Base-by-base conservation (phyloP, 2,888 invertebrate genomes). In the Bellardia bayeri region DNA sequence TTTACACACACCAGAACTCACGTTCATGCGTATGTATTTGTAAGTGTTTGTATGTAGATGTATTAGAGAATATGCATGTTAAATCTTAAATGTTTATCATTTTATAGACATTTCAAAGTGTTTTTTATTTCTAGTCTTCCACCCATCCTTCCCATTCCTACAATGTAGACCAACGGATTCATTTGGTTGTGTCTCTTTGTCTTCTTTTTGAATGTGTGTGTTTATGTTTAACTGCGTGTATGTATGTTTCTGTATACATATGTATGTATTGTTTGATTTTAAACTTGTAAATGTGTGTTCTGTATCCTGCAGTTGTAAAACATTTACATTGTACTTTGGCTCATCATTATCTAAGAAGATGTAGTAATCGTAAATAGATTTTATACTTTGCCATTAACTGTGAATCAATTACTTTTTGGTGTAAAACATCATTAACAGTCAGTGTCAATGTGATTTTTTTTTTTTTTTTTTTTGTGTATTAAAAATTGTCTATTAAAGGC, bases 311-410 rank as follows among this genome's bases (percentile, higher is more conserved):
- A 42, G 66, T 66, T 82, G 56, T 79, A 75, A 74, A 82, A 68
- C 81, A 75, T 78, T 81, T 61, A 81, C 49, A 76, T 58, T 72
- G 80, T 61, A 45, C 49, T 83, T 66, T 66, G 30, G 16, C 75
- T 68, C 68, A 42, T 78, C 61, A 56, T 83, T 79, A 56, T 75
- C 64, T 58, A 14, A 83, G 30, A 66, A 72, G 40, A 66, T 58
- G 71, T 64, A n/a, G 45, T 85, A 75, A 87, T 87, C 87, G 85
- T 87, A 85, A 87, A 87, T 82, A 82, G 87, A 79, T 87, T 87
- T 87, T 87, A 82, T 82, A 74, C 79, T 71, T 66, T 45, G 54
- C 64, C 79, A 72, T 87, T 84, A 85, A 80, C 85, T 75, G 85
- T 72, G 76, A 72, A 81, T 86, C 85, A 82, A 82, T 86, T 80